Evolutionary conservation across 2,888 invertebrate genomes (phyloP).

Genomic region (Ypsolopha scabrella): DNA sequence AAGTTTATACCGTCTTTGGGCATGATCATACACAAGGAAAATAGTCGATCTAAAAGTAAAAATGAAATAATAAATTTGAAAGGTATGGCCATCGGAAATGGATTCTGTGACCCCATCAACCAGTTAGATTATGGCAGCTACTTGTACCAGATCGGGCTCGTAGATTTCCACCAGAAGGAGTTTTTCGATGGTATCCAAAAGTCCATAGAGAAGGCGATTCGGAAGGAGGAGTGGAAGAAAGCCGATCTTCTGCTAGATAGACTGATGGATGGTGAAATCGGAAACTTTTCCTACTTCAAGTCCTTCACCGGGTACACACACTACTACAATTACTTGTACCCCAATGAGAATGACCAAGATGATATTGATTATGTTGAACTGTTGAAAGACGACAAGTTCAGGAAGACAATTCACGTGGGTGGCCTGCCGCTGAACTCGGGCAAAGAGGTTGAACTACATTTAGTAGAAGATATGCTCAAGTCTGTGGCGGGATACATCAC

Average conservation of each 20-base stretch:
- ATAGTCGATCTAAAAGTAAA: slow-evolving; percentile 25
- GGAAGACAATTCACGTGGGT: slow-evolving; percentile 73
- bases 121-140: slow-evolving; percentile 63
- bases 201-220: slow-evolving; percentile 68
- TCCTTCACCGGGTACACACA: slow-evolving; percentile 80
- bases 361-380: slow-evolving; percentile 37
- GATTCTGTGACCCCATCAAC: slow-evolving; percentile 59
- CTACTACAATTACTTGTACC: slow-evolving; percentile 77
- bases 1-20: slow-evolving; percentile 63
- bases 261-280: slow-evolving; percentile 64
- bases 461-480: slow-evolving; percentile 69
- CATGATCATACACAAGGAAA: slow-evolving; percentile 62
- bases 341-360: slow-evolving; percentile 53
- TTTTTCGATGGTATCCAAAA: slow-evolving; percentile 72
- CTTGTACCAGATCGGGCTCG: slow-evolving; percentile 59
- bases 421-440: slow-evolving; percentile 62
- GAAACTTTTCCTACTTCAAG: slow-evolving; percentile 63
- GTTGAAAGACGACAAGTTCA: slow-evolving; percentile 41
- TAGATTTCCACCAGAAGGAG: slow-evolving; percentile 67
- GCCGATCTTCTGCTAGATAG: slow-evolving; percentile 79
- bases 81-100: slow-evolving; percentile 67
- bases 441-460: slow-evolving; percentile 52
- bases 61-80: slow-evolving; percentile 49
- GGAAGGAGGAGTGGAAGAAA: slow-evolving; percentile 69
- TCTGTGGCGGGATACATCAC: slow-evolving; percentile 62